A percentile compares a stretch with the other conserved stretches of the same genome.
Conservation (phyloP, 1,140 invertebrate species). For the Micrasema minimum region DNA sequence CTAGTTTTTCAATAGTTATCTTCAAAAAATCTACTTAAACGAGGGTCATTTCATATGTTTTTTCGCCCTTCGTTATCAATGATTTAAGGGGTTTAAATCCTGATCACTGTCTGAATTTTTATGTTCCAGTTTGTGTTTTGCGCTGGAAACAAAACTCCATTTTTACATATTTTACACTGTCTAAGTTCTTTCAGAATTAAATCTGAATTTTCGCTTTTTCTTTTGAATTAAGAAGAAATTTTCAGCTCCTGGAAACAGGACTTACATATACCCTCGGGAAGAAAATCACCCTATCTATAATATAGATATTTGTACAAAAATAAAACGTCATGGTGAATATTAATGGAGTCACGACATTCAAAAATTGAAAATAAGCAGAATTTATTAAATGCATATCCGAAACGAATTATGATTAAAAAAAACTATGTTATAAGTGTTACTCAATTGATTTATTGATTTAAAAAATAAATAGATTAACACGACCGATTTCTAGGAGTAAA, state of each 20-base stretch:
- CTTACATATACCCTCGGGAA: conserved; percentile 37
- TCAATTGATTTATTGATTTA: too few species aligned
- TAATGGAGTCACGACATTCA: conserved; percentile 3
- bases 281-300: conserved; percentile 22
- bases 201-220: conserved; percentile 47
- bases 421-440: too few species aligned
- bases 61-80: conserved; percentile 13
- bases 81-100: conserved; percentile 21
- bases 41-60: background rate
- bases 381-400: conserved; percentile 18
- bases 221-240: conserved; percentile 40
- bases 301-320: conserved; percentile 42
- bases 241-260: conserved; percentile 41
- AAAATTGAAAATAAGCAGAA: background rate
- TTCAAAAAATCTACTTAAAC: background rate
- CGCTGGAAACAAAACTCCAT: background rate
- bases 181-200: conserved; percentile 23
- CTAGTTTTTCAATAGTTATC: conserved; percentile 11
- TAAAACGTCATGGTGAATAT: conserved; percentile 28
- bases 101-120: conserved; percentile 11
- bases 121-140: background rate
- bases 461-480: too few species aligned
- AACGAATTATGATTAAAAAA: too few species aligned
- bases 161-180: background rate
- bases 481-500: too few species aligned